Conservation (phyloP, 2,888 invertebrate species). For the Scrobipalpa costella region DNA sequence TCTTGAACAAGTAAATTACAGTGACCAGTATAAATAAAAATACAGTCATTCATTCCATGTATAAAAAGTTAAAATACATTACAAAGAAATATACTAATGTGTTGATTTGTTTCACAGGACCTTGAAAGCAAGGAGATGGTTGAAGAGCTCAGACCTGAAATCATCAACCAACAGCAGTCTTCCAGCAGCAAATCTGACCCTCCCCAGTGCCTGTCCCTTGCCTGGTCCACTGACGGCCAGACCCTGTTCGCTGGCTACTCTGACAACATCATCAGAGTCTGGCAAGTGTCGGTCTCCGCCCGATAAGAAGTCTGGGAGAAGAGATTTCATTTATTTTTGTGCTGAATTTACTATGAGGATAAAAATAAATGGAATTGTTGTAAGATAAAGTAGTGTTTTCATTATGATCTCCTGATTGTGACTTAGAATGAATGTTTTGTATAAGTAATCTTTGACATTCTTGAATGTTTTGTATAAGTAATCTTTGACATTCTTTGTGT, state of each 20-base stretch:
- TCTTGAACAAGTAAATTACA: too few relatives aligned
- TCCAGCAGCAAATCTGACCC: slow-evolving; percentile 90
- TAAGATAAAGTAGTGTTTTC: slow-evolving; percentile 60
- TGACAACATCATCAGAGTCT: slow-evolving; percentile 98
- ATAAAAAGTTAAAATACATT: too few relatives aligned
- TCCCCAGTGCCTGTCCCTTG: slow-evolving; percentile 97
- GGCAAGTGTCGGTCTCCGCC: slow-evolving; percentile 96
- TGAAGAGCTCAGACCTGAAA: slow-evolving; percentile 98
- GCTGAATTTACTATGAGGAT: slow-evolving; percentile 53
- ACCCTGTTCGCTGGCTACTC: slow-evolving; percentile 99
- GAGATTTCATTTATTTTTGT: slow-evolving; percentile 77
- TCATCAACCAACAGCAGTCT: slow-evolving; percentile 85
- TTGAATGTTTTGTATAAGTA: slow-evolving; percentile 22
- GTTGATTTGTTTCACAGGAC: slow-evolving; percentile 82
- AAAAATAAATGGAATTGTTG: slow-evolving; percentile 78
- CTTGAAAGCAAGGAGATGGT: slow-evolving; percentile 99
- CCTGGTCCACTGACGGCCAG: slow-evolving; percentile 99
- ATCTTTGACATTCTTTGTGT: slow-evolving; percentile 40
- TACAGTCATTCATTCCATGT: too few relatives aligned
- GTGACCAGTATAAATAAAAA: too few relatives aligned
- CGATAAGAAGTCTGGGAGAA: slow-evolving; percentile 78
- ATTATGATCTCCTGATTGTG: slow-evolving; percentile 62
- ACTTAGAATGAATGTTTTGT: slow-evolving; percentile 19
- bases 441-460: slow-evolving; percentile 33
- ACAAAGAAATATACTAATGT: too few relatives aligned